Base-by-base conservation (phyloP, 2,113 vertebrate genomes). In the Phrynocephalus versicolor region DNA sequence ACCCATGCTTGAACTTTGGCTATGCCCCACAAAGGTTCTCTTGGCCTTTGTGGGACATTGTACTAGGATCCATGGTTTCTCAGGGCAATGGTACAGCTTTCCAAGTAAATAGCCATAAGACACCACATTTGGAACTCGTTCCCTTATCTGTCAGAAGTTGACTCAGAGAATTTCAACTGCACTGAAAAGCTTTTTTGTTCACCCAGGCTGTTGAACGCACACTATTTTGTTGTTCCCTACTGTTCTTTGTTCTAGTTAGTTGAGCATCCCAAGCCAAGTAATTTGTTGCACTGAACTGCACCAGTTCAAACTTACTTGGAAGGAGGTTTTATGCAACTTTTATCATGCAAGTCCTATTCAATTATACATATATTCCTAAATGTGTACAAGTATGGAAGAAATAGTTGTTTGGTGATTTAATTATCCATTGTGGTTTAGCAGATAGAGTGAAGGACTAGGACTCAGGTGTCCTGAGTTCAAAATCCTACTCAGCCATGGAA, bases 121-220 rank as follows among this genome's bases (percentile, higher is more conserved):
- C 45, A 33, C 27, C 57, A 64, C 0, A 0, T 0, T 70, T 41
- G 67, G 39, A 87, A 88, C 27, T 27, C 81, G 13, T 5, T 82
- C 67, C 80, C 76, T 58, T 72, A 67, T 73, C 35, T 16, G 19
- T 82, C 87, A 78, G 77, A 88, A 81, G 8, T 16, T 27, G 85
- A 82, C 87, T 86, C 60, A 39, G 85, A 79, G 81, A 82, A 2
- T 89, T 89, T 37, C 70, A 86, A 85, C 78, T 55, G 60, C 41
- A 72, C 51, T 25, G 57, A 79, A 84, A 74, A 41, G 65, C 8
- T 74, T 60, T 81, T 85, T 82, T 62, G 18, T 89, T 87, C 70
- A 84, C 33, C 82, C 21, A 84, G 74, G 7, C 39, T 80, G 27
- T 33, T 72, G 33, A 87, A 91, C 8, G 0, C 23, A 0, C 0